Evolutionary conservation across 2,797 vertebrate species (phyloP).

Genomic region (Phoebastria nigripes): DNA sequence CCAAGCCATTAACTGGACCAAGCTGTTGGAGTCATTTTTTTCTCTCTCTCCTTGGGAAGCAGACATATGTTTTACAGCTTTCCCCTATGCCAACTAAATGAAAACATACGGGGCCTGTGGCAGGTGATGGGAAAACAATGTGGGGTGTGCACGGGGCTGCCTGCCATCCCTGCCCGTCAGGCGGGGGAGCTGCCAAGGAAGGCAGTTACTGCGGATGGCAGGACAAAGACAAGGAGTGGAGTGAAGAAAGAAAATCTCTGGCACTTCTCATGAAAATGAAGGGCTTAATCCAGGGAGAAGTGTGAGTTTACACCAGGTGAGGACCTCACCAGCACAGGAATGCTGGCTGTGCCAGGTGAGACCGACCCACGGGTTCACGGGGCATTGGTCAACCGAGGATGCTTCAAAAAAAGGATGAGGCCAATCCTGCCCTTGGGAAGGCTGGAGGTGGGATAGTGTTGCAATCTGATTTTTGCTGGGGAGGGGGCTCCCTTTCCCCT

Average conservation of each 20-base stretch:
- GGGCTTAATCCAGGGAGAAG: not conserved
- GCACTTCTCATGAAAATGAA: not conserved
- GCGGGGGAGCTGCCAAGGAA: not conserved
- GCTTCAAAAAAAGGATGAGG: not conserved
- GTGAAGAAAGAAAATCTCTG: not conserved
- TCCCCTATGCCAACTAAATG: slow-evolving; percentile 29
- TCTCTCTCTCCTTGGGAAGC: slow-evolving; percentile 9
- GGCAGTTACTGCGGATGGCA: not conserved
- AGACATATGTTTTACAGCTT: slow-evolving; percentile 57
- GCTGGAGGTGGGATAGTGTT: rapidly evolving
- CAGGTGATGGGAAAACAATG: slow-evolving; percentile 45
- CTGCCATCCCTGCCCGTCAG: not conserved
- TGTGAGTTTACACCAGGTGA: not conserved
- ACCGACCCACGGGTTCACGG: rapidly evolving
- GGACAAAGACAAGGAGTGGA: not conserved
- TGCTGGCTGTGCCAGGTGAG: not conserved
- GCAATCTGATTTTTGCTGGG: not conserved
- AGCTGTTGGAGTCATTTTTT: slow-evolving; percentile 8
- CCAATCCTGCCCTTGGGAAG: not conserved
- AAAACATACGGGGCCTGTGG: slow-evolving; percentile 26
- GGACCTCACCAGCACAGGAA: not conserved
- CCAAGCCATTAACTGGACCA: slow-evolving; percentile 47
- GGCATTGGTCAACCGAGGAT: not conserved
- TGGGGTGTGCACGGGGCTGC: not conserved
- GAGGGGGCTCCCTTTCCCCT: not conserved